Conservation (phyloP, 2,888 invertebrate species). For the Caenorhabditis sp. region DNA sequence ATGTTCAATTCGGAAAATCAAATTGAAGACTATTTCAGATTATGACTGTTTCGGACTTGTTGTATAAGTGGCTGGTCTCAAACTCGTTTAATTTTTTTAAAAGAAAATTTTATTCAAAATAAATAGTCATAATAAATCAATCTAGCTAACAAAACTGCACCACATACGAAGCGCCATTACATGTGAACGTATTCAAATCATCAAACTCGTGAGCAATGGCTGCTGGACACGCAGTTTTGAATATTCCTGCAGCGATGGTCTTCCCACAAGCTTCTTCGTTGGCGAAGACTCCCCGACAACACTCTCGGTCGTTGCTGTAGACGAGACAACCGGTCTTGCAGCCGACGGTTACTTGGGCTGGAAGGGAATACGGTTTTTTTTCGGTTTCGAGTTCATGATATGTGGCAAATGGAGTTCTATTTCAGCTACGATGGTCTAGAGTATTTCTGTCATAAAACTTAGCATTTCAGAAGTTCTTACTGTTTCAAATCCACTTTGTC, state of each 20-base stretch:
- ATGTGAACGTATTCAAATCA: conserved; percentile 85
- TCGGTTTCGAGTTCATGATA: not conserved
- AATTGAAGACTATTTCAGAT: too few species aligned
- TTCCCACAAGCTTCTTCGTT: conserved; percentile 84
- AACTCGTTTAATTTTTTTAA: too few species aligned
- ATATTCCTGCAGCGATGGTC: conserved; percentile 84
- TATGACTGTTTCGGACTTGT: too few species aligned
- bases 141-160: conserved; percentile 50
- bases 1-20: too few species aligned
- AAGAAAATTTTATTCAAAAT: not conserved
- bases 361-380: not conserved
- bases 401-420: too few species aligned
- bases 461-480: not conserved
- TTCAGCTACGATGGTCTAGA: too few species aligned
- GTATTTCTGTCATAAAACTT: too few species aligned
- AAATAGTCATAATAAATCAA: not conserved
- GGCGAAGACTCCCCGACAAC: conserved; percentile 84
- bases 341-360: conserved; percentile 82
- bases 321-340: conserved; percentile 85
- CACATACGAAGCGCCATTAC: conserved; percentile 72
- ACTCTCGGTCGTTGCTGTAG: conserved; percentile 85
- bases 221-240: conserved; percentile 85
- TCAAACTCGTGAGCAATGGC: conserved; percentile 86
- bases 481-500: not conserved
- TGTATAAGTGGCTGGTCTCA: too few species aligned